These are phyloP conservation scores for Romanomermis culicivorax DNA, from an alignment of 2,888 invertebrate genomes.

Conservation along the genomic window DNA sequence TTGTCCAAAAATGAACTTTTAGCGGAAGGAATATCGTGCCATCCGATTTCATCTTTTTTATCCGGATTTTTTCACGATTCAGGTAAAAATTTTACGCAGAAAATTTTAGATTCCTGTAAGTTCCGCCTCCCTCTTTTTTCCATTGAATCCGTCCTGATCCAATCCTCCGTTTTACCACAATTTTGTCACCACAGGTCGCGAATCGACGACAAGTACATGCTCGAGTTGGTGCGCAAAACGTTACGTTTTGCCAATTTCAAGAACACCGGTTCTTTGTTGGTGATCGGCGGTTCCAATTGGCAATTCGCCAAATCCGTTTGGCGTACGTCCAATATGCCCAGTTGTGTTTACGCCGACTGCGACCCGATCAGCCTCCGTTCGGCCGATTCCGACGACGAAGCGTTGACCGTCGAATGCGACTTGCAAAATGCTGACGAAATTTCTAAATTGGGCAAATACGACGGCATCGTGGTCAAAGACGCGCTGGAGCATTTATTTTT, in stretches of 20 bases:
- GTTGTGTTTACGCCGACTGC: conserved; percentile 2
- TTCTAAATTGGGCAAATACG: conserved; percentile 4
- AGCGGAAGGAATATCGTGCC: no score
- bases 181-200: no score
- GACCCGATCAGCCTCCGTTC: background rate
- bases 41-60: no score
- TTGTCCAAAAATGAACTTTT: no score
- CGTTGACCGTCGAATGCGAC: conserved; percentile 3
- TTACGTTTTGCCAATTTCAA: background rate
- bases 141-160: no score
- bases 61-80: no score
- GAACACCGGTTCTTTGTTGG: background rate
- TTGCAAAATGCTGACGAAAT: background rate
- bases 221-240: background rate
- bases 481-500: background rate
- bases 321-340: background rate
- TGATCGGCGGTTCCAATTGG: background rate
- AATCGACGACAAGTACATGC: background rate
- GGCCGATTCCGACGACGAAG: conserved; percentile 1
- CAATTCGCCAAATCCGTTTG: background rate
- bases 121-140: no score
- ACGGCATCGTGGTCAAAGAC: background rate
- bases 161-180: no score
- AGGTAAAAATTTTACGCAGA: no score
- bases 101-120: no score